Evolutionary conservation across 2,888 invertebrate species (phyloP).

Genomic region (Dasypolia templi): DNA sequence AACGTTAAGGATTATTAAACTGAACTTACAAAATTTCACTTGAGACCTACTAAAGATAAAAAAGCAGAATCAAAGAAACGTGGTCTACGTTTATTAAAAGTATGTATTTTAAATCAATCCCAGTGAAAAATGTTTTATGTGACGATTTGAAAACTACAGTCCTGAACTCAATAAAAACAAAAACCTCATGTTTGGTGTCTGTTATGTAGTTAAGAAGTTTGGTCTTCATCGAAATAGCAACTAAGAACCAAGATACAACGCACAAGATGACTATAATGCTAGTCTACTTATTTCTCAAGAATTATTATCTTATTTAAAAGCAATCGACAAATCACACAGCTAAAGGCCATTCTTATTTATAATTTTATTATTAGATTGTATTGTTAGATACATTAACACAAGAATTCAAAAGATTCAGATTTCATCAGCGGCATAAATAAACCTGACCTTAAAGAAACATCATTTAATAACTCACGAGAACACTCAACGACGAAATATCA

Average conservation of each 20-base stretch:
- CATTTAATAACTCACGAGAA: no score
- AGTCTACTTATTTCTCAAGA: neutral
- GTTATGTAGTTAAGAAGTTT: neutral
- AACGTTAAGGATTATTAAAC: slow-evolving; percentile 6
- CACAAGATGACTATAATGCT: slow-evolving; percentile 1
- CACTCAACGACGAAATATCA: slow-evolving; percentile 30
- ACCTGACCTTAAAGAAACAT: no score
- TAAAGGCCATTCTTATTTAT: neutral
- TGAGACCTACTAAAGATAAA: neutral
- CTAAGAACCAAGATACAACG: neutral
- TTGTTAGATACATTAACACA: neutral
- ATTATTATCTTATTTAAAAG: slow-evolving; percentile 49
- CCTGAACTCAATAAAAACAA: neutral
- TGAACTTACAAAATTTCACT: neutral
- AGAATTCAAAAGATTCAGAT: slow-evolving; percentile 28
- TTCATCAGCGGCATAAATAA: no score
- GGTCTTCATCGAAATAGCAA: neutral
- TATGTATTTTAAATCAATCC: neutral
- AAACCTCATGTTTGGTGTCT: neutral
- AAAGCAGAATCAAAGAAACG: neutral
- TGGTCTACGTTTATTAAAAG: no score
- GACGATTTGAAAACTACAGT: neutral
- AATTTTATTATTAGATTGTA: slow-evolving; percentile 1
- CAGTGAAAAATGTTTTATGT: neutral
- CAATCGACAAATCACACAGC: slow-evolving; percentile 33